phyloP scores from a whole-genome alignment of 2,888 invertebrate species.

The Pseudococcus longispinus region DNA sequence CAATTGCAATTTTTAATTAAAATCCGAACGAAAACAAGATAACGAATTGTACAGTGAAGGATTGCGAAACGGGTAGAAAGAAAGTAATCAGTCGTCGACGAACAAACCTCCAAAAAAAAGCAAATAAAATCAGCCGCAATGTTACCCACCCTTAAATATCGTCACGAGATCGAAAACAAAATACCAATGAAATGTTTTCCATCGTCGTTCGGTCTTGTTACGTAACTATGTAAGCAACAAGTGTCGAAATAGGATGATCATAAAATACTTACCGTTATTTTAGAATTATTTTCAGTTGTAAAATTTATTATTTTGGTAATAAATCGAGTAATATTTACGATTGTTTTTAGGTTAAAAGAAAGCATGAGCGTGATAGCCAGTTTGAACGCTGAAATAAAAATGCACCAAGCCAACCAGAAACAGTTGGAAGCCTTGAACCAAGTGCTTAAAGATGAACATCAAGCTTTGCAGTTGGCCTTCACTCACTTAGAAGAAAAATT shows the following conservation, averaged over 20 bases:
- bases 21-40: neutral
- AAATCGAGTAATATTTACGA: neutral
- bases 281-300: neutral
- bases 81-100: neutral
- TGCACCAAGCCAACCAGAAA: slow-evolving; percentile 74
- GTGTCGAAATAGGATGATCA: neutral
- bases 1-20: slow-evolving; percentile 25
- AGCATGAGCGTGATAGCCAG: slow-evolving; percentile 66
- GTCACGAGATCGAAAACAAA: neutral
- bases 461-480: slow-evolving; percentile 90
- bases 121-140: neutral
- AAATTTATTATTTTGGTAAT: neutral
- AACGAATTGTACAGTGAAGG: neutral
- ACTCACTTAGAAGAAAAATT: slow-evolving; percentile 88
- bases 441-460: slow-evolving; percentile 90
- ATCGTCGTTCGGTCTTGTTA: neutral
- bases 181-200: slow-evolving; percentile 2
- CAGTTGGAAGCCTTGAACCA: slow-evolving; percentile 85
- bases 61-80: neutral
- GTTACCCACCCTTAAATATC: slow-evolving; percentile 17
- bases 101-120: slow-evolving; percentile 35
- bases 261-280: neutral
- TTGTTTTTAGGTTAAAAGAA: slow-evolving; percentile 71
- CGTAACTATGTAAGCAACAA: neutral
- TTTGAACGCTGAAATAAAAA: slow-evolving; percentile 75